These are phyloP conservation scores for Lasius fuliginosus DNA, from an alignment of 2,888 invertebrate genomes.

Conservation along the genomic window DNA sequence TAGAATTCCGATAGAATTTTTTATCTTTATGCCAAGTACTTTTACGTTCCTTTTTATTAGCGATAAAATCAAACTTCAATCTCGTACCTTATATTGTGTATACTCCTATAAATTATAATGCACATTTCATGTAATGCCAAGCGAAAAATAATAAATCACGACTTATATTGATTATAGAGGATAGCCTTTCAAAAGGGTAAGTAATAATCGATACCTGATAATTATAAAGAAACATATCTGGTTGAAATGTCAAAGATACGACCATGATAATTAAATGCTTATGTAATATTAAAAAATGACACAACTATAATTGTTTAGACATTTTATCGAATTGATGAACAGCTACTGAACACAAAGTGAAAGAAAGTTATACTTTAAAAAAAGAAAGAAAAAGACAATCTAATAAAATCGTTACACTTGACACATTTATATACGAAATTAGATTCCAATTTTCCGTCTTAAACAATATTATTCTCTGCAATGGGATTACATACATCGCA, in stretches of 20 bases:
- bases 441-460: neutral
- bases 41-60: neutral
- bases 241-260: neutral
- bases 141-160: neutral
- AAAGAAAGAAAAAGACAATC: neutral
- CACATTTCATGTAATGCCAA: slow-evolving; percentile 10
- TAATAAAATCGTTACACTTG: neutral
- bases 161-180: neutral
- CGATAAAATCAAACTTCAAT: neutral
- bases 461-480: neutral
- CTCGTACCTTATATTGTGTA: neutral
- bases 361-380: neutral
- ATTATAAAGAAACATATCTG: neutral
- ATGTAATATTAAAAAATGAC: neutral
- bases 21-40: slow-evolving; percentile 15
- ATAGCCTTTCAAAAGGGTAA: neutral
- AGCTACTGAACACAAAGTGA: neutral
- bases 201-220: neutral
- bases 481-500: neutral
- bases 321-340: neutral
- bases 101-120: neutral
- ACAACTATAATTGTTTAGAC: neutral
- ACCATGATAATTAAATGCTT: neutral
- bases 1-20: neutral
- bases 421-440: neutral